Evolutionary conservation across 2,888 invertebrate species (phyloP), one percentile per base, ranked within the genome.

Genomic region (Barypeithes pellucidus): DNA sequence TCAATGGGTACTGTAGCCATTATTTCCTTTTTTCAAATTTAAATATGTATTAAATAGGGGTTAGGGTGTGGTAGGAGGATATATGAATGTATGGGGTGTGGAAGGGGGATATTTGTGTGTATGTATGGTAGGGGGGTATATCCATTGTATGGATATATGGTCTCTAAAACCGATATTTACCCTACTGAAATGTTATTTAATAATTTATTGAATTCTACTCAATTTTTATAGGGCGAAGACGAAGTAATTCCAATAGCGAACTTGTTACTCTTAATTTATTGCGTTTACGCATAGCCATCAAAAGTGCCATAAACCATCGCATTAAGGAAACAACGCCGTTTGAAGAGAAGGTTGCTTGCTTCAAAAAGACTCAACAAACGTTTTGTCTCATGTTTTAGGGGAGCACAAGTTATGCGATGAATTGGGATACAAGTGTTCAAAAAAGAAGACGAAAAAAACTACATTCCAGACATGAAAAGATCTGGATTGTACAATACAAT

Each of bases 401-500:
- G 50, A 50, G n/a, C 50, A 22, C n/a, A 24, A 24, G 11, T 12
- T 11, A 24, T 50, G 50, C 12, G 3, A 11, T 12, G 3, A 47
- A 20, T 9, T 47, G 1, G n/a, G n/a, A n/a, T 50, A 22, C 22
- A 50, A 22, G 3, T 50, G 50, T n/a, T 22, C 22, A 5, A 11
- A 22, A 50, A 50, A n/a, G 50, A 50, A 24, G 11, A 50, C 22
- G 50, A 50, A 12, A 50, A 50, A 22, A 50, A 24, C n/a, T 22
- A 4, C 12, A 24, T 22, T 4, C 50, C 50, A 12, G 24, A 22
- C n/a, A 50, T 50, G 22, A 9, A 24, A 12, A 5, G 22, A 8
- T 22, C 22, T 24, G 50, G 22, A 2, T 24, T 22, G 2, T 50
- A 14, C 12, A 22, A 9, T 20, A 11, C 7, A 7, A 47, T 47